phyloP scores from a whole-genome alignment of 2,113 vertebrate species.

The Cygnus buccinator region DNA sequence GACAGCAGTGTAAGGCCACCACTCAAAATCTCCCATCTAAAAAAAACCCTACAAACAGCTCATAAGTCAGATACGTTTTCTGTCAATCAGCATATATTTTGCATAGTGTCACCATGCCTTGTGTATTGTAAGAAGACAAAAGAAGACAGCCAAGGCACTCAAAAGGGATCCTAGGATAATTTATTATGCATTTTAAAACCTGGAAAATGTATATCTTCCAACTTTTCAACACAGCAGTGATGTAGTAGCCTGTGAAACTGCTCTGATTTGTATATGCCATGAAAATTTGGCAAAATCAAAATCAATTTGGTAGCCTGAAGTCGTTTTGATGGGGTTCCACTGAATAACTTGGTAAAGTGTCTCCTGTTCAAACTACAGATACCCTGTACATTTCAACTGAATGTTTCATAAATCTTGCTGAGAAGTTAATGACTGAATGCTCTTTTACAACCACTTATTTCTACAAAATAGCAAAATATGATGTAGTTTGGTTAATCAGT shows the following conservation, averaged over 20 bases:
- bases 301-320: background rate
- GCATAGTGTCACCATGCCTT: background rate
- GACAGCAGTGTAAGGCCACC: rapidly evolving
- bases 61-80: background rate
- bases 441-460: background rate
- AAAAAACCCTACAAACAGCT: background rate
- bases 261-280: background rate
- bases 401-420: background rate
- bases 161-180: background rate
- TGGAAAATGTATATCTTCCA: background rate
- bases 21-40: background rate
- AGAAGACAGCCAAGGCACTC: background rate
- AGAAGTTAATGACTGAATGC: background rate
- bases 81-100: background rate
- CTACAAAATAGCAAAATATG: background rate
- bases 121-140: background rate
- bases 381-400: background rate
- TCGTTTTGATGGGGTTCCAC: background rate
- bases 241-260: background rate
- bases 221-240: background rate
- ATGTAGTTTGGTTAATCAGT: background rate
- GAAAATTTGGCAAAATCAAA: background rate
- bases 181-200: background rate
- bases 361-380: background rate
- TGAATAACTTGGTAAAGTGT: background rate